A percentile compares a stretch with the other conserved stretches of the same genome.
These are phyloP conservation scores for Euplexia lucipara DNA, from an alignment of 2,888 invertebrate species.

Conservation along the genomic window DNA sequence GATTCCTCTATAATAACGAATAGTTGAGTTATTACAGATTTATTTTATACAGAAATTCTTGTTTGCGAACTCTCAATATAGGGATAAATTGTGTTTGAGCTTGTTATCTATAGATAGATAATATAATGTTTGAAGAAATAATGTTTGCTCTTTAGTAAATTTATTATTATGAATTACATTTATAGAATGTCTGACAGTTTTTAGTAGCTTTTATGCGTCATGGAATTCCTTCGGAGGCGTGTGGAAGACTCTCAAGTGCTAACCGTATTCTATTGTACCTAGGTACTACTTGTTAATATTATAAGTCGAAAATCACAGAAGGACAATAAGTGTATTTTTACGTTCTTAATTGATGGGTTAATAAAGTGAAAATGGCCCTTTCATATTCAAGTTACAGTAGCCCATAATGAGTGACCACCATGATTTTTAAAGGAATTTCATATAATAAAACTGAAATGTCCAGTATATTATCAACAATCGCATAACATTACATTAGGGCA, in stretches of 20 bases:
- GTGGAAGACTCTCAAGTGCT: too few species aligned
- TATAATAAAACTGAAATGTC: too few species aligned
- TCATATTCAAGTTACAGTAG: too few species aligned
- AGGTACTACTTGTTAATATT: too few species aligned
- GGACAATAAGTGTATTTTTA: too few species aligned
- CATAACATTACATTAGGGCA: constrained; percentile 17
- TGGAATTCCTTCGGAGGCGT: too few species aligned
- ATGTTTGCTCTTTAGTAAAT: constrained; percentile 23
- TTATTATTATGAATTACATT: constrained; percentile 21
- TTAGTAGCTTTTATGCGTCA: not conserved
- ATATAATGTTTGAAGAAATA: constrained; percentile 34
- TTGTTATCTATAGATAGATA: constrained; percentile 17
- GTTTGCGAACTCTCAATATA: constrained; percentile 53
- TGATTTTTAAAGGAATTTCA: too few species aligned
- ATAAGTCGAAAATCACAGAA: too few species aligned
- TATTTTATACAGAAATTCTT: constrained; percentile 62
- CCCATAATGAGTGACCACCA: too few species aligned
- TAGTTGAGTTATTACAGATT: constrained; percentile 62
- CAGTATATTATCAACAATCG: not conserved
- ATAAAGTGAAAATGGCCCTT: too few species aligned
- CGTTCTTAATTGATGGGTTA: too few species aligned
- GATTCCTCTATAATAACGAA: constrained; percentile 61
- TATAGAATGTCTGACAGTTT: not conserved
- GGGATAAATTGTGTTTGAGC: constrained; percentile 48
- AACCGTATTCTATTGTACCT: too few species aligned